These are phyloP conservation scores for Eucidaris tribuloides DNA, from an alignment of 35 echinoderm and acorn worm species.

Conservation along the genomic window DNA sequence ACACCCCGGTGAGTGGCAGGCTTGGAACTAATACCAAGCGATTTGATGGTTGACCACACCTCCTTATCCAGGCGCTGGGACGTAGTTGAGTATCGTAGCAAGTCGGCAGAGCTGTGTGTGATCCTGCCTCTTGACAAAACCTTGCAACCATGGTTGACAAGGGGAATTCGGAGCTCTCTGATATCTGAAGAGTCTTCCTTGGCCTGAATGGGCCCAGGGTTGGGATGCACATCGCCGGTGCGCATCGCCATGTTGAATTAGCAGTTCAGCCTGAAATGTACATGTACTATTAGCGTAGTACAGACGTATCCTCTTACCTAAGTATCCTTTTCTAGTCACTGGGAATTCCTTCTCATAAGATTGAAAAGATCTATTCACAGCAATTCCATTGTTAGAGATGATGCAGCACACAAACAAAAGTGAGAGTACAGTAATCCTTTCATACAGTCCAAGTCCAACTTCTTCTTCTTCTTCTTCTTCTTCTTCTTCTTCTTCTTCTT, in stretches of 20 bases:
- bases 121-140: background rate
- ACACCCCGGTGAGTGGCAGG: background rate
- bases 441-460: background rate
- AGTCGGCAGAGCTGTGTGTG: background rate
- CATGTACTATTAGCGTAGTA: background rate
- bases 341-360: background rate
- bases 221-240: background rate
- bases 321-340: background rate
- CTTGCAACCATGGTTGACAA: too few species aligned
- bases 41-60: background rate
- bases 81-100: background rate
- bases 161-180: too few species aligned
- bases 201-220: background rate
- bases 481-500: too few species aligned
- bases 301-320: background rate
- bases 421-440: background rate
- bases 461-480: too few species aligned
- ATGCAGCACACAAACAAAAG: background rate
- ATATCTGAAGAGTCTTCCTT: background rate
- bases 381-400: background rate
- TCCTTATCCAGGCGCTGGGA: background rate
- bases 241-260: background rate
- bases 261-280: background rate
- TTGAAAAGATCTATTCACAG: background rate
- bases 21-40: background rate